Conservation (phyloP, 2,113 vertebrate species). For the Sclerurus mexicanus region DNA sequence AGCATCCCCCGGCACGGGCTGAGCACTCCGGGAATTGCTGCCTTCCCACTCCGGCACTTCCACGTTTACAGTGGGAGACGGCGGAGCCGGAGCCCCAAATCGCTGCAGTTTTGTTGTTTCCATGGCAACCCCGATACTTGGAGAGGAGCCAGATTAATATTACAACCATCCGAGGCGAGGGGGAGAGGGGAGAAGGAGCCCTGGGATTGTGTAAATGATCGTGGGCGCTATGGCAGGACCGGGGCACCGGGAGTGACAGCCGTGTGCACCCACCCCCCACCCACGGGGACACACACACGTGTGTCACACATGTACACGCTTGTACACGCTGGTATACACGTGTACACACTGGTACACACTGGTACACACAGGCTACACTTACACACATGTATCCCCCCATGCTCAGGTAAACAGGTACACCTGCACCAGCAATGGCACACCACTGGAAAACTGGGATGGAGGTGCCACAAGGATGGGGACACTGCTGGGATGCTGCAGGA, state of each 20-base stretch:
- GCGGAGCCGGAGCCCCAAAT: not conserved
- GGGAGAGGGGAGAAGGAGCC: not conserved
- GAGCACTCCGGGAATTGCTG: not conserved
- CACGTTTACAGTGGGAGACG: not conserved
- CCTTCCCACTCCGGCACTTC: not conserved
- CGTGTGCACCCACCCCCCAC: not conserved
- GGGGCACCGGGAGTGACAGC: not conserved
- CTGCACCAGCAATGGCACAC: not conserved
- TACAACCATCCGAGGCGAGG: not conserved
- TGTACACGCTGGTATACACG: no score
- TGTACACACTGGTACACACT: not conserved
- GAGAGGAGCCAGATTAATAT: slow-evolving; percentile 7
- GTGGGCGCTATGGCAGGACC: no score
- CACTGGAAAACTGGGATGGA: not conserved
- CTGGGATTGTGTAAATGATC: not conserved
- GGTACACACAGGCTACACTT: not conserved
- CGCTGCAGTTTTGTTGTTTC: slow-evolving; percentile 59
- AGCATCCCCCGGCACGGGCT: rapidly evolving
- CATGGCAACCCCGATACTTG: slow-evolving; percentile 59
- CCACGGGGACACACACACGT: not conserved
- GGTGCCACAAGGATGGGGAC: not conserved
- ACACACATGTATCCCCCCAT: not conserved
- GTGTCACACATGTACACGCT: not conserved
- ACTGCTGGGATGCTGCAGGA: not conserved
- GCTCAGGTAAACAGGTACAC: not conserved